Evolutionary conservation across 2,797 vertebrate genomes (phyloP), one percentile per base, ranked within the genome.

Genomic region (Gymnopithys bicolor): DNA sequence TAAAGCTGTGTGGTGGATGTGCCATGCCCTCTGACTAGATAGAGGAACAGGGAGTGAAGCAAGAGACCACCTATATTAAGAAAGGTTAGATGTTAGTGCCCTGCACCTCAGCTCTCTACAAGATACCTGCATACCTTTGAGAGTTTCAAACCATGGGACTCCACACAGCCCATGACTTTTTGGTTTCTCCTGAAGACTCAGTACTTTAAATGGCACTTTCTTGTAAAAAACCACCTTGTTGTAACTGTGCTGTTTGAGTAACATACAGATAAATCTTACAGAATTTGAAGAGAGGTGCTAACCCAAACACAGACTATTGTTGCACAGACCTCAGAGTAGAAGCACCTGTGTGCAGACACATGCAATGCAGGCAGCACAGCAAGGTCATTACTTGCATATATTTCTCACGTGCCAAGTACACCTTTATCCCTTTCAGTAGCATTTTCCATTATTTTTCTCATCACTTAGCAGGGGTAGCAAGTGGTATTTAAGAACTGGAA

Each of bases 281-380:
- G 84, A 56, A 32, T 66, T 23, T 64, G 35, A 45, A 70, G 68
- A 46, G 48, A 59, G 5, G 6, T 32, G 16, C 23, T 87, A 68
- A 59, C 56, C 24, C 23, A 58, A 66, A 43, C 21, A 46, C 22
- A 32, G 46, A 19, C 32, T 19, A 41, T 32, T 63, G 55, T 59
- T 3, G 1, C 25, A 7, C 48, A 59, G 75, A 76, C 33, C 28
- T 74, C 14, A 3, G 32, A 21, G 27, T 12, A 53, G 68, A 78
- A 77, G 48, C 27, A 10, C 2, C 5, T 0, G 0, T n/a, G 18
- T 2, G 1, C 7, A 51, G 22, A 63, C 15, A 39, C 2, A 0
- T 33, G 11, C 48, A 33, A 70, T 23, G 32, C n/a, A 78, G 35
- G 22, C 4, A 68, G 58, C 46, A 39, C n/a, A 52, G 21, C 14